Percentiles rank a stretch among this genome's conserved stretches.
Conservation (phyloP, 2,888 invertebrate species). For the Parelbella ahira region DNA sequence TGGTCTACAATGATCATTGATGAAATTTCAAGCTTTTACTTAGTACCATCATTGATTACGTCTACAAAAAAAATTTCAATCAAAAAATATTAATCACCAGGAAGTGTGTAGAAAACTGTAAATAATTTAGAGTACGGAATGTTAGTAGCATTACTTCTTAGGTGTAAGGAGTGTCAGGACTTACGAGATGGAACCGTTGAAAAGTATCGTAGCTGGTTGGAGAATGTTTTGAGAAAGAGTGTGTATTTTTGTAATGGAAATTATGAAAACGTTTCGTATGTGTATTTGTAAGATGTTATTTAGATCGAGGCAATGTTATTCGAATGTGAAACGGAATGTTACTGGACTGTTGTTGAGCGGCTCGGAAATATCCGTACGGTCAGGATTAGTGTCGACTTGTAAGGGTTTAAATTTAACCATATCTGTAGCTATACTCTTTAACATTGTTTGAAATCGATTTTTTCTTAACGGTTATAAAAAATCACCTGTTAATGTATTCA, state of each 20-base stretch:
- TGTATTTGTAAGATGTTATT: slow-evolving; percentile 70
- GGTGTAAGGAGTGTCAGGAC: slow-evolving; percentile 56
- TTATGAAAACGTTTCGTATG: slow-evolving; percentile 52
- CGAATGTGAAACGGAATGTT: slow-evolving; percentile 37
- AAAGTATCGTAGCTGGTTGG: slow-evolving; percentile 37
- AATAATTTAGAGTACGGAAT: slow-evolving; percentile 56
- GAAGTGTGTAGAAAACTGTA: slow-evolving; percentile 74
- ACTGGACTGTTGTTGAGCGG: slow-evolving; percentile 45
- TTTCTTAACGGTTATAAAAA: slow-evolving; percentile 64
- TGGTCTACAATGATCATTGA: slow-evolving; percentile 64
- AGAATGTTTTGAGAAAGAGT: slow-evolving; percentile 52
- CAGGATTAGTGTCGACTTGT: slow-evolving; percentile 47
- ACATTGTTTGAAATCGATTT: slow-evolving; percentile 64
- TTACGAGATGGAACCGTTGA: slow-evolving; percentile 44
- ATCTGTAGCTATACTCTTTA: slow-evolving; percentile 66
- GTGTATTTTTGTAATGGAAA: slow-evolving; percentile 75
- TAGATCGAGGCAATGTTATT: slow-evolving; percentile 54
- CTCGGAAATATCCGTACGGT: slow-evolving; percentile 56
- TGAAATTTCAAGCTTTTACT: slow-evolving; percentile 72
- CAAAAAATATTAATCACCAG: slow-evolving; percentile 52
- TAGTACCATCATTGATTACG: slow-evolving; percentile 50
- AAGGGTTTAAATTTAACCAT: slow-evolving; percentile 67
- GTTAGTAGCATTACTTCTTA: slow-evolving; percentile 61
- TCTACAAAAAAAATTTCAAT: slow-evolving; percentile 43
- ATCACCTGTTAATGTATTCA: slow-evolving; percentile 78